Base-by-base conservation (phyloP, 2,797 vertebrate genomes). In the Borostomias antarcticus region DNA sequence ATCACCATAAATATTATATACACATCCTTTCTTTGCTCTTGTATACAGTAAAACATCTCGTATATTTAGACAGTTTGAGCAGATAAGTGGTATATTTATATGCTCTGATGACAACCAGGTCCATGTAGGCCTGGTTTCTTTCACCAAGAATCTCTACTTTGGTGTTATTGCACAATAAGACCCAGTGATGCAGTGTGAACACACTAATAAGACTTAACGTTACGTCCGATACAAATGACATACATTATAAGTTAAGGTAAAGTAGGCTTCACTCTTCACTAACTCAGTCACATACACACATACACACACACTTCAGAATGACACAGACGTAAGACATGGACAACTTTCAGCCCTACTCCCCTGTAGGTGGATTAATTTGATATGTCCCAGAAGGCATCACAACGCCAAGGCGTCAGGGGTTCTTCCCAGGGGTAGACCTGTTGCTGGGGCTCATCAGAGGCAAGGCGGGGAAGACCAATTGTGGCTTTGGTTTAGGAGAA, bases 1-100 rank as follows among this genome's bases (percentile, higher is more conserved):
- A 53, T 65, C 17, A 35, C 66, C 76, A 85, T 86, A 86, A 89
- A 88, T 87, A 78, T 81, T 85, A 82, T 84, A 79, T 86, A 87
- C 86, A 88, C 63, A 62, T 48, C 21, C 17, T 37, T 68, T 28
- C 64, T 64, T 63, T 60, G 32, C 47, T 72, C 45, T 66, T 69
- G 58, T 68, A 65, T 72, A 67, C 47, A 61, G 73, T 69, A 37
- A 30, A 37, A 63, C 10, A 23, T 53, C 45, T 60, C 19, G 6
- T n/a, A 19, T 19, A 30, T 15, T 40, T 11, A 30, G 11, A 61
- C 40, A 35, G 32, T 35, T 23, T 23, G 26, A 21, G 47, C 37
- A 37, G 47, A 47, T 4, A 1, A 81, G 61, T 19, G 47, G 25
- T 43, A 79, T 66, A 59, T 66, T 43, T 1, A 23, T 56, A 33